Evolutionary conservation across 1,140 invertebrate genomes (phyloP).

Genomic region (Odontomachus brunneus): DNA sequence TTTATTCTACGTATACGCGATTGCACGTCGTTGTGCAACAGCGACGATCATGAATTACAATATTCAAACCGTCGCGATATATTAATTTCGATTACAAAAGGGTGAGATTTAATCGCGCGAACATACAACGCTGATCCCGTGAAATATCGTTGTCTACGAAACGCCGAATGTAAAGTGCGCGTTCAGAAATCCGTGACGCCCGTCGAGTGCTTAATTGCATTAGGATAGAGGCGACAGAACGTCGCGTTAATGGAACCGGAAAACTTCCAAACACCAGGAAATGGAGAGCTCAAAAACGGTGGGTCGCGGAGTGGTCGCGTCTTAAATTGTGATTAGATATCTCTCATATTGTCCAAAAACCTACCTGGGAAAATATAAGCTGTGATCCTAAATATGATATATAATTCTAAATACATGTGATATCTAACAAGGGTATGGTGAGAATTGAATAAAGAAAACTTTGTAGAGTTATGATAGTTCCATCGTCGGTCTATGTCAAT

Average conservation of each 20-base stretch:
- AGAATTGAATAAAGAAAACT: too few relatives aligned
- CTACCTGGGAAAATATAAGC: too few relatives aligned
- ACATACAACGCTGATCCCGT: background rate
- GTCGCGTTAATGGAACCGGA: constrained; percentile 12
- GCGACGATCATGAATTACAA: background rate
- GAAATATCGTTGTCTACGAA: constrained; percentile 7
- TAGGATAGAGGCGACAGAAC: background rate
- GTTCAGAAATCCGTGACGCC: background rate
- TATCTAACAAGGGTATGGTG: too few relatives aligned
- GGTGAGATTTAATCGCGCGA: background rate
- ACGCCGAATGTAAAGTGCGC: background rate
- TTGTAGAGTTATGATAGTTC: too few relatives aligned
- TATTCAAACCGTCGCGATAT: background rate
- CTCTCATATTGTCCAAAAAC: too few relatives aligned
- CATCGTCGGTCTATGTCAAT: too few relatives aligned
- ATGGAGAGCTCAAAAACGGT: background rate
- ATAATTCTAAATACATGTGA: too few relatives aligned
- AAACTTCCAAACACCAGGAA: background rate
- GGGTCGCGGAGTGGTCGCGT: background rate
- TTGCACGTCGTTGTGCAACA: constrained; percentile 34
- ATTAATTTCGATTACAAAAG: constrained; percentile 9
- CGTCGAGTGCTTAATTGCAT: constrained; percentile 20
- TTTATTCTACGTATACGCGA: background rate
- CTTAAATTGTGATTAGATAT: too few relatives aligned
- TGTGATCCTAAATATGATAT: too few relatives aligned